Percentiles rank a stretch among this genome's conserved stretches.
phyloP scores from a whole-genome alignment of 2,888 invertebrate genomes.

The Lobophora halterata region DNA sequence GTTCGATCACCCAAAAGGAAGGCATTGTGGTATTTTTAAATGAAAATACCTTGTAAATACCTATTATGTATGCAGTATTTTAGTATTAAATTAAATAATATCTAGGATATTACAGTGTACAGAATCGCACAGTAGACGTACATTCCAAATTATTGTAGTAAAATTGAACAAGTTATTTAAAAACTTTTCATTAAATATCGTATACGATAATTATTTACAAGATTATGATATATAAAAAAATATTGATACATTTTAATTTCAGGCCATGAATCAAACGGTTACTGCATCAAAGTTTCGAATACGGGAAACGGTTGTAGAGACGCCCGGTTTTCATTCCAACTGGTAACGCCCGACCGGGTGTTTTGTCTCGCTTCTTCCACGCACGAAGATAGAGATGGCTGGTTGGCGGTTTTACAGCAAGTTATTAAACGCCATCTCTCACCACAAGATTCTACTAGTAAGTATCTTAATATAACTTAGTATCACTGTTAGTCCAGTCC shows the following conservation, averaged over 20 bases:
- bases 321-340: slow-evolving; percentile 89
- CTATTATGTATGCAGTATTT: too few relatives aligned
- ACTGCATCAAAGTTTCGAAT: slow-evolving; percentile 83
- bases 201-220: too few relatives aligned
- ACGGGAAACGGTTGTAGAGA: slow-evolving; percentile 83
- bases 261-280: slow-evolving; percentile 89
- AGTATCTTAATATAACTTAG: slow-evolving; percentile 40
- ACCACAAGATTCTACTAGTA: slow-evolving; percentile 88
- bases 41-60: too few relatives aligned
- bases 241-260: too few relatives aligned
- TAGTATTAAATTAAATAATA: too few relatives aligned
- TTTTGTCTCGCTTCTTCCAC: slow-evolving; percentile 89
- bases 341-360: slow-evolving; percentile 89
- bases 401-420: slow-evolving; percentile 88
- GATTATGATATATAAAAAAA: too few relatives aligned
- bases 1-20: too few relatives aligned
- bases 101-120: too few relatives aligned
- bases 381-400: slow-evolving; percentile 88
- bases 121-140: too few relatives aligned
- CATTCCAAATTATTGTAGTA: too few relatives aligned
- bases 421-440: slow-evolving; percentile 88
- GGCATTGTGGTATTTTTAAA: too few relatives aligned
- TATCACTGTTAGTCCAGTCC: background rate
- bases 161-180: background rate
- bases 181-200: too few relatives aligned